Base-by-base conservation (phyloP, 2,888 invertebrate genomes). In the Leptothorax acervorum region DNA sequence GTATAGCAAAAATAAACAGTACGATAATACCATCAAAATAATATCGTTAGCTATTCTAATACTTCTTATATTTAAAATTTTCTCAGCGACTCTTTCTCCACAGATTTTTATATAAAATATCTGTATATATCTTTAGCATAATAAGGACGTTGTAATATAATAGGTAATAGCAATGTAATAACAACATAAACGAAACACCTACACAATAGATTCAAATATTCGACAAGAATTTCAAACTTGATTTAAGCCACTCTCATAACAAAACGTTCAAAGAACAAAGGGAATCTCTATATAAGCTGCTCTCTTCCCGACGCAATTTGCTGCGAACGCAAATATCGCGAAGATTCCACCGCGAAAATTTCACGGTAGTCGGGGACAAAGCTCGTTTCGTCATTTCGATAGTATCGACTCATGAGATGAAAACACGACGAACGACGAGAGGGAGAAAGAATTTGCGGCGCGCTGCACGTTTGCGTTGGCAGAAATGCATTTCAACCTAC, bases 381-480 rank as follows among this genome's bases (percentile, higher is more conserved):
- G 74, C 23, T 60, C 48, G 35, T 60, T 48, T n/a, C 48, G 28
- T 60, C 18, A 73, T 73, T 48, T 73, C 42, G 53, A 66, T 60
- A 39, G n/a, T 45, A 74, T 79, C 48, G 73, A 45, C 23, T 79
- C 35, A 0, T 31, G 23, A 2, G 15, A n/a, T 28, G 66, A 70
- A 66, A 68, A 42, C 31, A 11, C 35, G 48, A 3, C 18, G 65
- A 28, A 11, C 35, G 35, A 3, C 18, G 65, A 28, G 60, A 48
- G 28, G 31, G 12, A 81, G 18, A 39, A 62, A 81, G 71, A 81
- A 81, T 71, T 71, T 48, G 12, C 39, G 35, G 60, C 12, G 71
- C 35, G 48, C 23, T 23, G 23, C 12, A 48, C 63, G 9, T 12
- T 23, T 0, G 23, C 35, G 35, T 35, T 28, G 55, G 23, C 18